A percentile compares a stretch with the other conserved stretches of the same genome.
Evolutionary conservation across 2,888 invertebrate genomes (phyloP).

Genomic region (Theodoxus fluviatilis): DNA sequence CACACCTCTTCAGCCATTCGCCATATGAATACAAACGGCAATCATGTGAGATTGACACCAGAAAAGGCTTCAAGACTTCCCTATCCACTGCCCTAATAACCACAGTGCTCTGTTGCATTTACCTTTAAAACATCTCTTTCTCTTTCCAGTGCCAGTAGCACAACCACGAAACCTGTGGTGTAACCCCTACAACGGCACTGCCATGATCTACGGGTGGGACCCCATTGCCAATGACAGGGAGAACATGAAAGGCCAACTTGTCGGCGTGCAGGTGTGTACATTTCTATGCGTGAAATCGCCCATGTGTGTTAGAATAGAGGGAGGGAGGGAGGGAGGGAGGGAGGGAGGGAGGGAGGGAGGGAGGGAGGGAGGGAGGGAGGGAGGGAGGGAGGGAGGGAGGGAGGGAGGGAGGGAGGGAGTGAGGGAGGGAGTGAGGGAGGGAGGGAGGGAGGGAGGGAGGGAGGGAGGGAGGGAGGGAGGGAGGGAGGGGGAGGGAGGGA

Average conservation of each 20-base stretch:
- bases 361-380: neutral
- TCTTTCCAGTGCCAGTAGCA: slow-evolving; percentile 68
- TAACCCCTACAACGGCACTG: slow-evolving; percentile 85
- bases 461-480: too few species aligned
- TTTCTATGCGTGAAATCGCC: neutral
- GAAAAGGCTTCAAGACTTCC: too few species aligned
- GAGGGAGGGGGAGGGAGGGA: too few species aligned
- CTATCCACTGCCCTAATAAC: too few species aligned
- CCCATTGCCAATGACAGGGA: slow-evolving; percentile 86
- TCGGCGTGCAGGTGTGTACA: slow-evolving; percentile 80
- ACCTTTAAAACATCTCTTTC: too few species aligned
- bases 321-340: neutral
- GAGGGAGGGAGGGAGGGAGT: neutral
- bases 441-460: too few species aligned
- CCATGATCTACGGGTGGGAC: slow-evolving; percentile 88
- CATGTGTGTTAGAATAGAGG: neutral
- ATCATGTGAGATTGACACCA: too few species aligned
- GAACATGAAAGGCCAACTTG: slow-evolving; percentile 84
- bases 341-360: slow-evolving; percentile 8
- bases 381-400: neutral
- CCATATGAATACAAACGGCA: too few species aligned
- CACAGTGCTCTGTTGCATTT: too few species aligned
- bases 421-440: too few species aligned
- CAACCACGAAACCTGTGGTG: slow-evolving; percentile 85
- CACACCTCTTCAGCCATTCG: too few species aligned